Base-by-base conservation (phyloP, 2,113 vertebrate genomes). In the Seriola rivoliana region DNA sequence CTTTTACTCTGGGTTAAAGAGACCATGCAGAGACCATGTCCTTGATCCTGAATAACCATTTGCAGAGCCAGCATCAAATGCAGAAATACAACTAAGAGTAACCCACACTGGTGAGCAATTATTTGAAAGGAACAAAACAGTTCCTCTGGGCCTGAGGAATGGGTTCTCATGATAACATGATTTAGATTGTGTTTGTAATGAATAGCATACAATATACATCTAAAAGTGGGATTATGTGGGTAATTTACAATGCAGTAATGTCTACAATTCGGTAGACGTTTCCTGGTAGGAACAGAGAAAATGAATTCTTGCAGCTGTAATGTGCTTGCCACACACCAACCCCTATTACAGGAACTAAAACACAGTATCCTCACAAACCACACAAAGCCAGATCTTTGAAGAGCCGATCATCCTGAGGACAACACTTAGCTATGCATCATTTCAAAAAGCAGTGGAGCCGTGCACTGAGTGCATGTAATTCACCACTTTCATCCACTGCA, bases 311-410 rank as follows among this genome's bases (percentile, higher is more conserved):
- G 32, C 2, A 44, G 71, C 71, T 78, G 48, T 57, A 44, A 78
- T 75, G 34, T 66, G 65, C 52, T 75, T 32, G 54, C 66, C 58
- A 64, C 50, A 46, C 80, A 67, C 29, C 13, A 71, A 2, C 57
- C 57, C 38, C 84, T 46, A 62, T 69, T 68, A 70, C 64, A 80
- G 57, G 80, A 72, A 80, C 42, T 58, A 78, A 85, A 87, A 88
- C 46, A 84, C 50, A 89, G 75, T 78, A 63, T 75, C 65, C 71
- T 83, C 78, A 78, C 42, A 80, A 80, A 70, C 58, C 74, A 59
- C 66, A 77, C 71, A 88, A 80, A 82, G 71, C 71, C 62, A 57
- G 48, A 60, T 62, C 64, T 89, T 91, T 94, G 86, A 91, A 92
- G 76, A 86, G 65, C 75, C 84, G 72, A 89, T 90, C 75, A 73